phyloP scores from a whole-genome alignment of 2,797 vertebrate genomes.

The Centropyge bicolor region DNA sequence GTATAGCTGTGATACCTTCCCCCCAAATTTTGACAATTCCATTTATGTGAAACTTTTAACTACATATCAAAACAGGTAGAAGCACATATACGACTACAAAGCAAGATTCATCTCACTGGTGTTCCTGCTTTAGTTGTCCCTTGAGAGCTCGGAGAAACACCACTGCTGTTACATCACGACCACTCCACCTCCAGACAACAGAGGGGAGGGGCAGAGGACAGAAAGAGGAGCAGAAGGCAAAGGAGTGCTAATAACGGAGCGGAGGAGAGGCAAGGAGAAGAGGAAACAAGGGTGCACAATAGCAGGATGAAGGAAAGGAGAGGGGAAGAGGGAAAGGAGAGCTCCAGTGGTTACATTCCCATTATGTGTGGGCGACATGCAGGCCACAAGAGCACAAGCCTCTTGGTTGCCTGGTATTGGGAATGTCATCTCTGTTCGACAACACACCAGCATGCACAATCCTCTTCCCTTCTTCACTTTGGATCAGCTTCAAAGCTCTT shows the following conservation, averaged over 20 bases:
- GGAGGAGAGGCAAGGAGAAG: not conserved
- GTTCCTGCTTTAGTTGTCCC: slow-evolving; percentile 20
- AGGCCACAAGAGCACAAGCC: not conserved
- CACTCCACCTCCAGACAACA: slow-evolving; percentile 13
- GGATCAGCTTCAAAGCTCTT: slow-evolving; percentile 76
- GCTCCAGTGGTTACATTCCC: slow-evolving; percentile 24
- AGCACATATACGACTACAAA: not conserved
- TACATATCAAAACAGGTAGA: not conserved
- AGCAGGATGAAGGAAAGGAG: slow-evolving; percentile 7
- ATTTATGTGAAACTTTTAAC: not conserved
- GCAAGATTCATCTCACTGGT: not conserved
- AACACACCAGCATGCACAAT: slow-evolving; percentile 20
- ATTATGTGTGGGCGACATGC: slow-evolving; percentile 34
- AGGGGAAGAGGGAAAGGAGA: not conserved
- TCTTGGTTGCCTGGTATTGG: slow-evolving; percentile 27
- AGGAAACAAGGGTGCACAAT: not conserved
- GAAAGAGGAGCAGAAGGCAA: slow-evolving; percentile 22
- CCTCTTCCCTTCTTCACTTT: slow-evolving; percentile 60
- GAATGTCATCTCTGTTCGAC: slow-evolving; percentile 46
- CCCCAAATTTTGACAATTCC: no score
- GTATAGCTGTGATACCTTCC: not conserved
- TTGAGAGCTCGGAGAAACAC: slow-evolving; percentile 20
- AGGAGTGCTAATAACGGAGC: not conserved
- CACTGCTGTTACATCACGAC: slow-evolving; percentile 14
- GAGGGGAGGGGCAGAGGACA: slow-evolving; percentile 1